Evolutionary conservation across 2,888 invertebrate genomes (phyloP).

Genomic region (Aphodius sticticus): DNA sequence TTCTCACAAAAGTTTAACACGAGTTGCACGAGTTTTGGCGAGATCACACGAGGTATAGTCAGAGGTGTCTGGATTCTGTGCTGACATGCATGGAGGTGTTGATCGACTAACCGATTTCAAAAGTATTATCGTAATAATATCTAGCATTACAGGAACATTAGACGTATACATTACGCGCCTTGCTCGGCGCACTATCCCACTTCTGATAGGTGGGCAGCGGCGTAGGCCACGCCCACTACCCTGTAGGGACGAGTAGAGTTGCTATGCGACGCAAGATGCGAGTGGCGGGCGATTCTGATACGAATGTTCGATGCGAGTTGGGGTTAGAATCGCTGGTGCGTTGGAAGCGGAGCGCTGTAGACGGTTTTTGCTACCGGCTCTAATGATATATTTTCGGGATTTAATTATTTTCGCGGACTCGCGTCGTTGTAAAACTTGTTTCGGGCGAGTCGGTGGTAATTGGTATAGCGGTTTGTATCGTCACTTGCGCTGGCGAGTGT

Average conservation of each 20-base stretch:
- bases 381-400: constrained; percentile 43
- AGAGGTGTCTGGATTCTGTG: background rate
- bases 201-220: constrained; percentile 53
- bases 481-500: background rate
- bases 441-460: constrained; percentile 8
- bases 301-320: constrained; percentile 29
- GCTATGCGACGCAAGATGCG: constrained; percentile 41
- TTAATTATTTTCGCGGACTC: constrained; percentile 44
- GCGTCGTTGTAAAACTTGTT: constrained; percentile 34
- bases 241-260: constrained; percentile 46
- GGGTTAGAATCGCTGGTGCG: constrained; percentile 32
- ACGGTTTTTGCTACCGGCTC: constrained; percentile 18
- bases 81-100: constrained; percentile 48
- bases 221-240: constrained; percentile 44
- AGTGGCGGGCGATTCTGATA: constrained; percentile 36
- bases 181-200: constrained; percentile 52
- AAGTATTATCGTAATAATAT: constrained; percentile 62
- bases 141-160: constrained; percentile 62
- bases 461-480: background rate
- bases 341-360: constrained; percentile 11
- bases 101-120: constrained; percentile 61
- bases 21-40: background rate
- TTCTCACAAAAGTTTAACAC: constrained; percentile 17
- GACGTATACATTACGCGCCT: constrained; percentile 59
- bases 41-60: background rate